Evolutionary conservation across 35 echinoderm and acorn worm species (phyloP).

Genomic region (Strongylocentrotus purpuratus): DNA sequence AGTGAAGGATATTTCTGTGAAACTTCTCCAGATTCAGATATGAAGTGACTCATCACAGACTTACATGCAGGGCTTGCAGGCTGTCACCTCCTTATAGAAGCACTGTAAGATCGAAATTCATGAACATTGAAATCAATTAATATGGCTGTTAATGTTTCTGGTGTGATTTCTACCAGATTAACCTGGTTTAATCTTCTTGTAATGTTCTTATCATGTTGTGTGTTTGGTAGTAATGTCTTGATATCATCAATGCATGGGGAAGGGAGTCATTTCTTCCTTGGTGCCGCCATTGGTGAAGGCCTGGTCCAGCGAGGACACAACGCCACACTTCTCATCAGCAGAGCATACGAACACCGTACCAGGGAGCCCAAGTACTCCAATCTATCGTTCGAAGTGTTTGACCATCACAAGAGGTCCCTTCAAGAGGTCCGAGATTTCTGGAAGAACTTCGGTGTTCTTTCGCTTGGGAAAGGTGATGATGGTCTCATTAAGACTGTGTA

Average conservation of each 20-base stretch:
- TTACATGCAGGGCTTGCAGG: too few species aligned
- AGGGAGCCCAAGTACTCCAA: constrained; percentile 21
- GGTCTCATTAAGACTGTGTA: background rate
- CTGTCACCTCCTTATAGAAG: too few species aligned
- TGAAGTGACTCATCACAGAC: too few species aligned
- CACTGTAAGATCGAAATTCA: background rate
- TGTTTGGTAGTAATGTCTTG: background rate
- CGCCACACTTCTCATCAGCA: constrained; percentile 28
- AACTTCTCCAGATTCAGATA: too few species aligned
- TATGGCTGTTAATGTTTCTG: background rate
- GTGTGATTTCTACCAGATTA: background rate
- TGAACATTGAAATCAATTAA: background rate
- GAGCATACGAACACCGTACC: background rate
- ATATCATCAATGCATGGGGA: background rate
- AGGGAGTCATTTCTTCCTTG: constrained; percentile 41
- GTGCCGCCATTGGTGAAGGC: background rate
- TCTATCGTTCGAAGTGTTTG: background rate
- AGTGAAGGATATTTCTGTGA: too few species aligned
- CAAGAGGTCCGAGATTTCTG: constrained; percentile 1
- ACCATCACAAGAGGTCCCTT: background rate
- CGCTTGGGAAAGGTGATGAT: background rate
- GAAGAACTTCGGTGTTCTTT: background rate
- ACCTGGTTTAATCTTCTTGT: background rate
- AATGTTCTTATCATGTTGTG: background rate
- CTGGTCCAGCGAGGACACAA: constrained; percentile 43